A percentile compares a stretch with the other conserved stretches of the same genome.
These are phyloP conservation scores for Enteromius fasciolatus DNA, from an alignment of 2,797 vertebrate species.

Conservation along the genomic window DNA sequence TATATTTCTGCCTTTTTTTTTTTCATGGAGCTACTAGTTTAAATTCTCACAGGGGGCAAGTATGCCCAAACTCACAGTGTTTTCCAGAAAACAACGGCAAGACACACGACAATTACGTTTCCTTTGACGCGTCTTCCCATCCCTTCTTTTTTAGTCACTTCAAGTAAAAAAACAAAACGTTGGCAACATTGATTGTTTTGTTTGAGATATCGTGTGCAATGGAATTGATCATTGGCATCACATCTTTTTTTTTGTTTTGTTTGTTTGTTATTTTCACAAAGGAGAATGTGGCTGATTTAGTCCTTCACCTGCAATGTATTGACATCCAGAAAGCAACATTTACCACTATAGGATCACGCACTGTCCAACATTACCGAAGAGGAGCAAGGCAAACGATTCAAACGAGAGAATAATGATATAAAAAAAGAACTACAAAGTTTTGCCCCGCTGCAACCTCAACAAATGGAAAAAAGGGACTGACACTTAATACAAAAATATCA, in stretches of 20 bases:
- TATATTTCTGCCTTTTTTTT: constrained; percentile 52
- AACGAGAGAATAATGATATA: constrained; percentile 60
- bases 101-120: constrained; percentile 61
- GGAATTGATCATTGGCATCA: constrained; percentile 73
- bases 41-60: constrained; percentile 55
- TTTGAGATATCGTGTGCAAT: constrained; percentile 77
- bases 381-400: constrained; percentile 81
- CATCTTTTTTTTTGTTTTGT: constrained; percentile 43
- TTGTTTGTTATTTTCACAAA: constrained; percentile 60
- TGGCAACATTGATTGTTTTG: constrained; percentile 75
- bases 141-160: constrained; percentile 74
- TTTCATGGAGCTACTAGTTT: constrained; percentile 60
- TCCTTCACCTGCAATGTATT: constrained; percentile 83
- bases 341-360: constrained; percentile 82
- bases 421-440: constrained; percentile 78
- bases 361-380: constrained; percentile 83
- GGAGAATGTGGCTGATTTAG: constrained; percentile 80
- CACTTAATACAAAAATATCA: constrained; percentile 96
- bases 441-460: constrained; percentile 83
- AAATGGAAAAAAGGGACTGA: constrained; percentile 84
- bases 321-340: constrained; percentile 80
- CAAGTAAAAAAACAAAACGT: constrained; percentile 81
- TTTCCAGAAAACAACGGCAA: constrained; percentile 80
- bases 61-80: constrained; percentile 82
- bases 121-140: constrained; percentile 65